Conservation (phyloP, 1,140 invertebrate species). For the Drosophila mojavensis region DNA sequence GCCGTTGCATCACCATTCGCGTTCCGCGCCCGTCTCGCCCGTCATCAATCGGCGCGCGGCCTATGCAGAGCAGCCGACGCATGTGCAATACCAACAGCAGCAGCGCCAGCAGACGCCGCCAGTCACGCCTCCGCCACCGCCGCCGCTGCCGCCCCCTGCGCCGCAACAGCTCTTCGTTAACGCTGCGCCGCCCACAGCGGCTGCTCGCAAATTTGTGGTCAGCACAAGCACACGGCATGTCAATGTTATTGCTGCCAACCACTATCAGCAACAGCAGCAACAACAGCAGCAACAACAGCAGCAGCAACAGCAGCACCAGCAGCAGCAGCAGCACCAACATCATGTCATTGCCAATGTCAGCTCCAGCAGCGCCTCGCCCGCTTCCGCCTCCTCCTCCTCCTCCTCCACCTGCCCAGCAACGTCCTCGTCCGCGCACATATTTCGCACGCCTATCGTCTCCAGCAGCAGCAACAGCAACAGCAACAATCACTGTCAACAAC, state of each 20-base stretch:
- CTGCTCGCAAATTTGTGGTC: slow-evolving; percentile 75
- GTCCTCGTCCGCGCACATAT: slow-evolving; percentile 58
- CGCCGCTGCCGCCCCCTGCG: slow-evolving; percentile 41
- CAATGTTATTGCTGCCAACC: slow-evolving; percentile 71
- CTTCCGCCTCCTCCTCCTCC: slow-evolving; percentile 24
- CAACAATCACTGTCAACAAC: slow-evolving; percentile 40
- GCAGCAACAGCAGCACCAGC: slow-evolving; percentile 28
- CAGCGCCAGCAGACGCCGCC: slow-evolving; percentile 59
- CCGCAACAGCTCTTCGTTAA: slow-evolving; percentile 42
- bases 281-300: slow-evolving; percentile 48
- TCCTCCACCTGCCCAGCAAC: slow-evolving; percentile 36
- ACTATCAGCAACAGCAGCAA: slow-evolving; percentile 66
- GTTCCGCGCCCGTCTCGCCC: slow-evolving; percentile 72
- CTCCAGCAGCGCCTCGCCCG: slow-evolving; percentile 48
- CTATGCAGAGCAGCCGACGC: slow-evolving; percentile 46
- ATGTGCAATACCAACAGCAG: slow-evolving; percentile 52
- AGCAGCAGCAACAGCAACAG: slow-evolving; percentile 64
- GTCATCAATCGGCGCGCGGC: slow-evolving; percentile 50
- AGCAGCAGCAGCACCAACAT: slow-evolving; percentile 22
- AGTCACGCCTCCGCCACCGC: slow-evolving; percentile 46
- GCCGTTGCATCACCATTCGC: slow-evolving; percentile 75
- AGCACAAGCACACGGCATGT: slow-evolving; percentile 74
- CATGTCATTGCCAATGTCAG: slow-evolving; percentile 57
- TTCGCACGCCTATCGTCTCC: slow-evolving; percentile 81
- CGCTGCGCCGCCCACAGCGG: slow-evolving; percentile 53